Evolutionary conservation across 2,888 invertebrate genomes (phyloP), one percentile per base, ranked within the genome.

Genomic region (Leptopilina syphax): DNA sequence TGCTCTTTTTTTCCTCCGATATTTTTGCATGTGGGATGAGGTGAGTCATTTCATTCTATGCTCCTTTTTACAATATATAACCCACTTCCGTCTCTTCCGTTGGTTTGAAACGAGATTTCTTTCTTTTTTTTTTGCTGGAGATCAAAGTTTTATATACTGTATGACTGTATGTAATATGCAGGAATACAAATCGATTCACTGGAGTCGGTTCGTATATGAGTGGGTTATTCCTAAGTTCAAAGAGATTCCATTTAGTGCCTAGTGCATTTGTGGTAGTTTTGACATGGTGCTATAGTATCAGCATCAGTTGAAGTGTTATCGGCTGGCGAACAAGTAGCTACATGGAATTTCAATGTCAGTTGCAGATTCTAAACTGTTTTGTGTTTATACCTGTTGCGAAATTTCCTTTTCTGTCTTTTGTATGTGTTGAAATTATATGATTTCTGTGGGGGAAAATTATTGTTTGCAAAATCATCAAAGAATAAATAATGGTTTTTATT

Each of bases 1-100:
- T 50, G 50, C 50, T 50, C 12, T 12, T 50, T 81, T 78, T 77
- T 82, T 82, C 82, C 80, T 34, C 80, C 81, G 82, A 78, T 82
- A 82, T 65, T 82, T 79, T 76, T 73, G 54, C 73, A 73, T 73
- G 73, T 73, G 8, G 57, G 27, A 73, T 27, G 50, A 50, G 44
- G 50, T 73, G 54, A 54, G 54, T 54, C 57, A 54, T 57, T 73
- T 4, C 57, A 73, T 54, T 50, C 13, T 54, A 73, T 6, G n/a
- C 54, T 73, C 73, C 73, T 73, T 73, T 73, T 73, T 57, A 57
- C 9, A 10, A 50, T 50, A 50, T 50, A 50, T 50, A 73, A 57
- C 34, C 73, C 34, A 73, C 73, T 73, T 73, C 73, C 73, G 57
- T n/a, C 34, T 50, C 50, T 12, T 50, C 3, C 50, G 0, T 3